Evolutionary conservation across 1,140 invertebrate species (phyloP).

Genomic region (Scaptodrosophila lebanonensis): DNA sequence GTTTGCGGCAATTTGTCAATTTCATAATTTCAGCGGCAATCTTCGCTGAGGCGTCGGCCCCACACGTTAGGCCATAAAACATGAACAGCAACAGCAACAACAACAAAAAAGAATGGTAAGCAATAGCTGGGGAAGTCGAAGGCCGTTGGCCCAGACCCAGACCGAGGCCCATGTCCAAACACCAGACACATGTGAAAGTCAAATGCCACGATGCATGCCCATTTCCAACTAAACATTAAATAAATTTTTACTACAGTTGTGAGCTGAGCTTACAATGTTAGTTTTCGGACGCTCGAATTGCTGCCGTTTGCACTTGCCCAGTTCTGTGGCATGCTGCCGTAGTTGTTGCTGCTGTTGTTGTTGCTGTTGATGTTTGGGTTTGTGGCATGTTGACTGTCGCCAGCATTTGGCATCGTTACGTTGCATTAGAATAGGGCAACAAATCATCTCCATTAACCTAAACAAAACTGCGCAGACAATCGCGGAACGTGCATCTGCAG

Average conservation of each 20-base stretch:
- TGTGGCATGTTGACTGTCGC: no score
- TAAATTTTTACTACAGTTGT: conserved; percentile 2
- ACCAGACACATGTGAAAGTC: conserved; percentile 40
- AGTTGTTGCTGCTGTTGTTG: conserved; percentile 18
- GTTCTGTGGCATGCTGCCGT: conserved; percentile 33
- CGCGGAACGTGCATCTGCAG: conserved; percentile 74
- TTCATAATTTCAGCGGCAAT: conserved; percentile 54
- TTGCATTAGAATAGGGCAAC: conserved; percentile 71
- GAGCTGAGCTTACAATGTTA: no score
- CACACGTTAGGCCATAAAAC: conserved; percentile 30
- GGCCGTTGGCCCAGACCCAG: no score
- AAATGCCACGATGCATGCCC: conserved; percentile 30
- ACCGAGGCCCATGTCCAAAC: no score
- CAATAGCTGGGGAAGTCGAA: conserved; percentile 37
- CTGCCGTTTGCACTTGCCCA: no score
- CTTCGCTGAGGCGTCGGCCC: conserved; percentile 23
- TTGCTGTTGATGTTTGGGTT: conserved; percentile 17
- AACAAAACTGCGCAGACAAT: conserved; percentile 76
- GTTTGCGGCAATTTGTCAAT: conserved; percentile 69
- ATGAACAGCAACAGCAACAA: conserved; percentile 19
- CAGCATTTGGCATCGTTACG: conserved; percentile 37
- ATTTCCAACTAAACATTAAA: not conserved
- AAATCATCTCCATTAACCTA: conserved; percentile 77
- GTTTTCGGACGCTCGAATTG: no score
- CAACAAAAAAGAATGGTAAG: conserved; percentile 20